Evolutionary conservation across 1,140 invertebrate genomes (phyloP), one percentile per base, ranked within the genome.

Genomic region (Zelostemma sp.): DNA sequence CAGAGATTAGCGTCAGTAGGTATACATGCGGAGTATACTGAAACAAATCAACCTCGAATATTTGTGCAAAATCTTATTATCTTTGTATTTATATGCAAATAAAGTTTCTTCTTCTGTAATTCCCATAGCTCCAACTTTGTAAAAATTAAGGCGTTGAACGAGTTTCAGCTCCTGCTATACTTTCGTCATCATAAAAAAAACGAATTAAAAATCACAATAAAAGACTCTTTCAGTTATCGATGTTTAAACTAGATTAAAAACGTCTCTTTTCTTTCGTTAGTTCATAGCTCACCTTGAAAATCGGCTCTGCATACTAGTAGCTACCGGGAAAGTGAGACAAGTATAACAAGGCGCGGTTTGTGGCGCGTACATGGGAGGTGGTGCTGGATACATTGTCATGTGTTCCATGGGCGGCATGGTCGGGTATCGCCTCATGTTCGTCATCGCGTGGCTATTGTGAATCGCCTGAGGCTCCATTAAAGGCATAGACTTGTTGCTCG

Each of bases 361-460:
- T 35, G 82, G 66, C 25, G 80, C 73, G 54, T 83, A 84, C 43
- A 84, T 77, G 3, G 80, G 74, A 25, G 78, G 79, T 6, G 80
- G 80, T 40, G 77, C 65, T 45, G 79, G 72, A 65, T 81, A 84
- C 77, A 86, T 81, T 67, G 79, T 78, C 72, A 86, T 80, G 47
- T 78, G 79, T 11, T 85, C 81, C 54, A 83, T 51, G 11, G 78
- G 77, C 33, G 77, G 77, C 40, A 80, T 79, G 33, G 65, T 77
- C 72, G 79, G 83, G 80, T 85, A 85, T 60, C 76, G 82, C 71
- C 75, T 82, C 64, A 81, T 74, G 57, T 81, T 81, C 17, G 75
- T 45, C 48, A 78, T 77, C 14, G 79, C 67, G 19, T 82, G 80
- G 76, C 81, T 83, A 76, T 68, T 82, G 75, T 75, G 78, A 35